These are phyloP conservation scores for Vulpes vulpes DNA, from an alignment of 2,113 vertebrate species.

Conservation along the genomic window DNA sequence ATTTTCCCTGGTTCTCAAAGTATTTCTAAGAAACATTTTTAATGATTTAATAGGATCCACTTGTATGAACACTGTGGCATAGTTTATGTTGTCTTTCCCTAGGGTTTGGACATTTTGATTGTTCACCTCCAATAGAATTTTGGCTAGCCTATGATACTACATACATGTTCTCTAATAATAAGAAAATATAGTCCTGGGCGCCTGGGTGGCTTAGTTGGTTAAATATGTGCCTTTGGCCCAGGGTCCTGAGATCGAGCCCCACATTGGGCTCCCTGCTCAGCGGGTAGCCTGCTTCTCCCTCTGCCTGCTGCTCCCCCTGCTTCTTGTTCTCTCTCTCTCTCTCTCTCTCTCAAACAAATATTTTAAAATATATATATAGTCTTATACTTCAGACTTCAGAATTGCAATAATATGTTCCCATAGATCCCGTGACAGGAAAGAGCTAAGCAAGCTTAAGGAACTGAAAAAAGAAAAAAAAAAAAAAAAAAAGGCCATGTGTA, in stretches of 20 bases:
- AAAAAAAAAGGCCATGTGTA: background rate
- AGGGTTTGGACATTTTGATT: background rate
- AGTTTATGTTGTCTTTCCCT: background rate
- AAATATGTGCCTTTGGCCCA: too few species aligned
- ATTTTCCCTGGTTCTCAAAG: constrained; percentile 30
- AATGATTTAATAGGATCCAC: background rate
- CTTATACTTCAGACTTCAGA: background rate
- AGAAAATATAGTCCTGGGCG: background rate
- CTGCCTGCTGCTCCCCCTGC: too few species aligned
- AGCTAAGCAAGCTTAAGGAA: background rate
- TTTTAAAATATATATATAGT: background rate
- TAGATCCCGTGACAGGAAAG: background rate
- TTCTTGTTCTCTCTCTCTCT: too few species aligned
- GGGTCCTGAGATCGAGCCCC: too few species aligned
- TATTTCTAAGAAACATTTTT: background rate
- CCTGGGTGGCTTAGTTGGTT: too few species aligned
- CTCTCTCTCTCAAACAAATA: too few species aligned
- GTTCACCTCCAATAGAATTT: background rate
- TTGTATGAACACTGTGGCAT: background rate
- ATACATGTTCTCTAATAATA: background rate
- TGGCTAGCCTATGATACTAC: background rate
- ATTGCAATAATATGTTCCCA: background rate
- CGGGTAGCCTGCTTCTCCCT: too few species aligned
- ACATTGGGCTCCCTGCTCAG: too few species aligned
- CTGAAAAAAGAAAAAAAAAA: background rate